phyloP scores from a whole-genome alignment of 2,113 vertebrate genomes.

The Egretta garzetta region DNA sequence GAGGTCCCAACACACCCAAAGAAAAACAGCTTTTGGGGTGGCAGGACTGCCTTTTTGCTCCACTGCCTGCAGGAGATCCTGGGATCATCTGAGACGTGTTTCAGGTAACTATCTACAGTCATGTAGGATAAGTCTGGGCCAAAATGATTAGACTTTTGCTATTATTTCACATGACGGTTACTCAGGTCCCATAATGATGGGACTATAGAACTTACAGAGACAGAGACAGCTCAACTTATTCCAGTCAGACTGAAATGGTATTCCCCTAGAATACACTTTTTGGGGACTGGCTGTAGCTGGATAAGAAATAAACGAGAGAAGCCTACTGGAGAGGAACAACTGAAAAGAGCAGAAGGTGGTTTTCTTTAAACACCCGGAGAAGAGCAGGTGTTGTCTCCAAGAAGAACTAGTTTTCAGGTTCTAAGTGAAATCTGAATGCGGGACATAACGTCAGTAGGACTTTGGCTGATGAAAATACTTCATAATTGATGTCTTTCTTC shows the following conservation, averaged over 20 bases:
- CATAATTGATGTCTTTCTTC: slow-evolving; percentile 52
- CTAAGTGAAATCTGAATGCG: not conserved
- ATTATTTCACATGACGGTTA: not conserved
- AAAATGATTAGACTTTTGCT: fast-evolving
- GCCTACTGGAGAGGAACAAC: not conserved
- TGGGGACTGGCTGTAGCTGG: not conserved
- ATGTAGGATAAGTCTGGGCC: fast-evolving
- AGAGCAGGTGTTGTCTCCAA: not conserved
- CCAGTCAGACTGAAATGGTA: not conserved
- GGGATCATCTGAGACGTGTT: not conserved
- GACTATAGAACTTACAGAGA: not conserved
- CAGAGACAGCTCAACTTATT: not conserved
- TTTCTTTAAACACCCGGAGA: not conserved
- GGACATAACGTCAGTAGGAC: not conserved
- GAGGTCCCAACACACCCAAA: not conserved
- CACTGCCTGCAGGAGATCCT: not conserved
- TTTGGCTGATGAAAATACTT: not conserved
- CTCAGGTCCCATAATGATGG: not conserved
- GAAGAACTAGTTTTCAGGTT: not conserved
- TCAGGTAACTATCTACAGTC: fast-evolving
- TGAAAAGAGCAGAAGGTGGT: not conserved
- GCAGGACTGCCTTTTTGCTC: not conserved
- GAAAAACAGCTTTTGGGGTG: not conserved
- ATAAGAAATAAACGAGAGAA: not conserved
- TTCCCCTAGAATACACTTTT: not conserved